phyloP scores from a whole-genome alignment of 2,797 vertebrate genomes.

The Pseudomugil tenellus region DNA sequence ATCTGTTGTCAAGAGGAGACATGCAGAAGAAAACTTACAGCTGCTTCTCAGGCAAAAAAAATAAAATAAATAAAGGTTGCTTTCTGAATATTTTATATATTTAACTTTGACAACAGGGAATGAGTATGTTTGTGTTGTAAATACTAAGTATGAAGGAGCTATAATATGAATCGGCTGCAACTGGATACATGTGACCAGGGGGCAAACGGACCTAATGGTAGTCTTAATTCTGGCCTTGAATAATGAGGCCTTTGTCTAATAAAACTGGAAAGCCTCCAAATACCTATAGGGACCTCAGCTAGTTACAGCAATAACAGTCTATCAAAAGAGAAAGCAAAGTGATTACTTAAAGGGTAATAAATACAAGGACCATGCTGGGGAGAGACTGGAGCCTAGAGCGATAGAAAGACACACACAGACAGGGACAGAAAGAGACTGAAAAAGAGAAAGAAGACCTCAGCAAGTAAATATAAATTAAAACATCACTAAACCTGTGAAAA shows the following conservation, averaged over 20 bases:
- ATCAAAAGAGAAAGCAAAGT: conserved; percentile 85
- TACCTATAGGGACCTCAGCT: conserved; percentile 83
- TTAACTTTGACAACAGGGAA: conserved; percentile 70
- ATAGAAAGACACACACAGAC: conserved; percentile 38
- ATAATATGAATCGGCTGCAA: conserved; percentile 83
- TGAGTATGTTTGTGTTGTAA: conserved; percentile 76
- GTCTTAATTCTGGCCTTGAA: conserved; percentile 80
- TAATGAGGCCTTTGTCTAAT: conserved; percentile 85
- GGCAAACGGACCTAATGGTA: conserved; percentile 79
- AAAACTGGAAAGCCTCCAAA: conserved; percentile 85
- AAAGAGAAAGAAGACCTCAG: conserved; percentile 25
- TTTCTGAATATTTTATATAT: conserved; percentile 60
- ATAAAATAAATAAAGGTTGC: too few relatives aligned
- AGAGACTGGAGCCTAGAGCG: conserved; percentile 58
- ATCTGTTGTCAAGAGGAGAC: conserved; percentile 15
- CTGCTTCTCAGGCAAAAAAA: conserved; percentile 34
- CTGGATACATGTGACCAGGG: conserved; percentile 80
- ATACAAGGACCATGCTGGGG: conserved; percentile 79
- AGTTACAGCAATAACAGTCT: conserved; percentile 82
- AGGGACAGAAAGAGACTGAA: conserved; percentile 55
- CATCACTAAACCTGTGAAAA: conserved; percentile 10
- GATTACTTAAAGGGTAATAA: conserved; percentile 84
- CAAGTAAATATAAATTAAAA: conserved; percentile 22
- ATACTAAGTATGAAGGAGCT: conserved; percentile 73
- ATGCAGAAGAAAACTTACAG: conserved; percentile 36